Percentiles rank a stretch among this genome's conserved stretches.
Evolutionary conservation across 2,113 vertebrate species (phyloP).

Genomic region (Hystrix cristata): DNA sequence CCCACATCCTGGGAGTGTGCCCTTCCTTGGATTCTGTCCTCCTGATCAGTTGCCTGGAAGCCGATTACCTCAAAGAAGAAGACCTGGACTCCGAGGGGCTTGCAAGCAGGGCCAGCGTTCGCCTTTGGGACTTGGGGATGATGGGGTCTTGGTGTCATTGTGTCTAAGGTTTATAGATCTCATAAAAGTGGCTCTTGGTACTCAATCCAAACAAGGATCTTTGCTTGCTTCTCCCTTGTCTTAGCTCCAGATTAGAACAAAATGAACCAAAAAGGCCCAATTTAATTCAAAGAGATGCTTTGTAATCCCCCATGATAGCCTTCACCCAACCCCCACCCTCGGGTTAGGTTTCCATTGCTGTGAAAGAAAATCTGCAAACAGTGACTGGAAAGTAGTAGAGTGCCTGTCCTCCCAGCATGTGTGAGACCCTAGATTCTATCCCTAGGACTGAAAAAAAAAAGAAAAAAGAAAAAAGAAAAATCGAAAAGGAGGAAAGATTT

Average conservation of each 20-base stretch:
- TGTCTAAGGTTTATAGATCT: neutral
- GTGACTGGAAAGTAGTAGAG: neutral
- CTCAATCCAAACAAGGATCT: neutral
- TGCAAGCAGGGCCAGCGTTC: neutral
- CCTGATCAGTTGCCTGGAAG: neutral
- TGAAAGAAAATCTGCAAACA: neutral
- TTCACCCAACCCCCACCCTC: too few relatives aligned
- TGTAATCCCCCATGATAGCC: neutral
- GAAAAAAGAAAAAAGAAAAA: neutral
- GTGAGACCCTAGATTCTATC: neutral
- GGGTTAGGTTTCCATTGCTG: neutral
- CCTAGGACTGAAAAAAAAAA: neutral
- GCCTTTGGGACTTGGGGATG: neutral
- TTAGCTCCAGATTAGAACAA: constrained; percentile 32
- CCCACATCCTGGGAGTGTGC: neutral
- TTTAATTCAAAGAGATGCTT: neutral
- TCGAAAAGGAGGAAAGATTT: neutral
- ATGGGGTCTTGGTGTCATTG: neutral
- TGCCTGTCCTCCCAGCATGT: neutral
- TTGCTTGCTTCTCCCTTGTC: neutral
- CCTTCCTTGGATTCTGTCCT: neutral
- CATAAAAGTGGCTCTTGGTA: neutral
- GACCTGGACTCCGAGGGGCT: neutral
- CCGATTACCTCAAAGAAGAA: neutral
- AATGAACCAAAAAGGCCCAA: neutral